Conservation (phyloP, 2,113 vertebrate species). For the Maccullochella peelii region DNA sequence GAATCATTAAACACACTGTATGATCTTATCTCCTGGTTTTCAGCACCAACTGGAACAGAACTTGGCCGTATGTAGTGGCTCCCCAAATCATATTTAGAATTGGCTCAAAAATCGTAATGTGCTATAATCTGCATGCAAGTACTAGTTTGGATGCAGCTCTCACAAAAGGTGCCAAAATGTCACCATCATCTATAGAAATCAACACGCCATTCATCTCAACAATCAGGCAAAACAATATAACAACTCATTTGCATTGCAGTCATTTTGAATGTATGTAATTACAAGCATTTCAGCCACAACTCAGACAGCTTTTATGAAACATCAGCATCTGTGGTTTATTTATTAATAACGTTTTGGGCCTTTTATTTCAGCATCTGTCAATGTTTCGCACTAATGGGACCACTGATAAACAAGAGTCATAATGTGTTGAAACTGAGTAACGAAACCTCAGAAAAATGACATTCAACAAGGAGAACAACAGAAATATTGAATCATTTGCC, state of each 20-base stretch:
- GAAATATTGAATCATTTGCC: slow-evolving; percentile 26
- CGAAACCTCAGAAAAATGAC: slow-evolving; percentile 45
- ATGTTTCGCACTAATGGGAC: slow-evolving; percentile 50
- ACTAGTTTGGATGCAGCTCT: background rate
- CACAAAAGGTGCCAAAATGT: slow-evolving; percentile 10
- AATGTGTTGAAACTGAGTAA: slow-evolving; percentile 38
- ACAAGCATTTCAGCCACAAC: slow-evolving; percentile 17
- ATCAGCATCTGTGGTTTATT: slow-evolving; percentile 41
- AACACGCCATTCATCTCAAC: slow-evolving; percentile 19
- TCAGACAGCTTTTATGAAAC: slow-evolving; percentile 30
- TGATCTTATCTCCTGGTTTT: background rate
- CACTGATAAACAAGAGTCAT: slow-evolving; percentile 44
- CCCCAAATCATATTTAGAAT: background rate
- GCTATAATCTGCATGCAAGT: background rate
- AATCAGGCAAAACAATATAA: slow-evolving; percentile 3
- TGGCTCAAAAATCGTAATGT: background rate
- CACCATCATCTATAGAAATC: background rate
- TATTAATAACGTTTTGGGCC: slow-evolving; percentile 19
- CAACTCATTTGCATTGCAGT: slow-evolving; percentile 35
- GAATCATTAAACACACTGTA: background rate
- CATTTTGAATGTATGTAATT: slow-evolving; percentile 53
- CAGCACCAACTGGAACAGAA: background rate
- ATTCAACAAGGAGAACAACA: slow-evolving; percentile 34
- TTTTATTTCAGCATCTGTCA: slow-evolving; percentile 55
- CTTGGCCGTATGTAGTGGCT: background rate